Conservation (phyloP, 1,140 invertebrate species). For the Globodera rostochiensis region DNA sequence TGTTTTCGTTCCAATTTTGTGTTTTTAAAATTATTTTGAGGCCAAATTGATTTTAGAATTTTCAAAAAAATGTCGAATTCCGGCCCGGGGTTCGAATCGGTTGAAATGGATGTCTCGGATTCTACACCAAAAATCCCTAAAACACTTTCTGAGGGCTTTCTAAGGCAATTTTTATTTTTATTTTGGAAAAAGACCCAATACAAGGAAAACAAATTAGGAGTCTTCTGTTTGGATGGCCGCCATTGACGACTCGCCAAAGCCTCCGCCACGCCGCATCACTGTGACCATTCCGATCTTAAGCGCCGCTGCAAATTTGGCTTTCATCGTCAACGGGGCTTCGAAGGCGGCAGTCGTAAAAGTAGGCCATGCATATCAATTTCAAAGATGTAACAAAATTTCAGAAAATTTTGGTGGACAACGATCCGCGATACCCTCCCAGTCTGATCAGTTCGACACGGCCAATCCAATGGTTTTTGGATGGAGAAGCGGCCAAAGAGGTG, state of each 20-base stretch:
- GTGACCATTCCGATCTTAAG: constrained; percentile 90
- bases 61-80: too few relatives aligned
- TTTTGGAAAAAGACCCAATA: too few relatives aligned
- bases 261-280: constrained; percentile 85
- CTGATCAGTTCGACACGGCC: neutral
- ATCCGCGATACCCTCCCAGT: neutral
- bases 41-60: too few relatives aligned
- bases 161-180: too few relatives aligned
- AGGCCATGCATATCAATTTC: neutral
- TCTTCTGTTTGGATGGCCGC: constrained; percentile 76
- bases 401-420: constrained; percentile 10
- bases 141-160: too few relatives aligned
- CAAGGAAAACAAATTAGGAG: constrained; percentile 31
- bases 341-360: constrained; percentile 72
- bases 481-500: constrained; percentile 9
- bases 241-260: constrained; percentile 91
- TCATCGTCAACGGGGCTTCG: constrained; percentile 79
- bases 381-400: constrained; percentile 9
- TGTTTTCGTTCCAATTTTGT: too few relatives aligned
- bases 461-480: constrained; percentile 29
- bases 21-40: too few relatives aligned
- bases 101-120: too few relatives aligned
- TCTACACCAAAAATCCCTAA: too few relatives aligned
- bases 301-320: constrained; percentile 79
- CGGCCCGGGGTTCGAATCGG: too few relatives aligned